These are phyloP conservation scores for Dendroctonus ponderosae DNA, from an alignment of 1,140 invertebrate species.

Conservation along the genomic window DNA sequence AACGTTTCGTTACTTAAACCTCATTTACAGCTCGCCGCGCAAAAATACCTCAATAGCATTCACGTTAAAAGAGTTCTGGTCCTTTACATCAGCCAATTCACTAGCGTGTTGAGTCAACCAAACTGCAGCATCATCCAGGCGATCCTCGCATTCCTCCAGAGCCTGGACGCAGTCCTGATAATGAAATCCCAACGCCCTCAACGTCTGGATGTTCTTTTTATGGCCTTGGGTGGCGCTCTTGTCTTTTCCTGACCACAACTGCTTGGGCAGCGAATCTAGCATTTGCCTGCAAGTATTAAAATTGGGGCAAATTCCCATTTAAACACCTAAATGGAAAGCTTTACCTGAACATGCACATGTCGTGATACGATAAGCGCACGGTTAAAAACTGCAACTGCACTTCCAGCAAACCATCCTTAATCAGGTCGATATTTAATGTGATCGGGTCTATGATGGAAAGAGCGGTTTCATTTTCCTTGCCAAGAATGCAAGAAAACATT, in stretches of 20 bases:
- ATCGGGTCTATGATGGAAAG: conserved; percentile 95
- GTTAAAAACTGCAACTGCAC: conserved; percentile 72
- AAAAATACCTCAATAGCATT: conserved; percentile 41
- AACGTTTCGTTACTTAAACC: conserved; percentile 1
- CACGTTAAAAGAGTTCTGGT: conserved; percentile 35
- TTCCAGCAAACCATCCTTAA: conserved; percentile 54
- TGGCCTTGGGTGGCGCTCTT: conserved; percentile 44
- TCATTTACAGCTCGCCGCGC: not conserved
- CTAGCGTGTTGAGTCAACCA: conserved; percentile 74
- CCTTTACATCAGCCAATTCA: conserved; percentile 35
- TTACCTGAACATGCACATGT: conserved; percentile 83
- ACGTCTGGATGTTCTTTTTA: conserved; percentile 53
- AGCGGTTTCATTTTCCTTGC: conserved; percentile 89
- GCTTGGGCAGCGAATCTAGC: conserved; percentile 80
- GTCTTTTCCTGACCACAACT: conserved; percentile 62
- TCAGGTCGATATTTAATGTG: conserved; percentile 72
- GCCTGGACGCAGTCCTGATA: conserved; percentile 69
- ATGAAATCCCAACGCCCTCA: conserved; percentile 71
- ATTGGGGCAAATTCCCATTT: not conserved
- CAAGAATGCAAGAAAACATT: conserved; percentile 90
- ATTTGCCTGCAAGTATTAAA: conserved; percentile 58
- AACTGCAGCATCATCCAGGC: conserved; percentile 78
- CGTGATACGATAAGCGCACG: conserved; percentile 88
- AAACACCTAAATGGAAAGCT: not conserved
- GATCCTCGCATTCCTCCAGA: conserved; percentile 64